phyloP scores from a whole-genome alignment of 2,797 vertebrate species.

The Poliocrania exsul region DNA sequence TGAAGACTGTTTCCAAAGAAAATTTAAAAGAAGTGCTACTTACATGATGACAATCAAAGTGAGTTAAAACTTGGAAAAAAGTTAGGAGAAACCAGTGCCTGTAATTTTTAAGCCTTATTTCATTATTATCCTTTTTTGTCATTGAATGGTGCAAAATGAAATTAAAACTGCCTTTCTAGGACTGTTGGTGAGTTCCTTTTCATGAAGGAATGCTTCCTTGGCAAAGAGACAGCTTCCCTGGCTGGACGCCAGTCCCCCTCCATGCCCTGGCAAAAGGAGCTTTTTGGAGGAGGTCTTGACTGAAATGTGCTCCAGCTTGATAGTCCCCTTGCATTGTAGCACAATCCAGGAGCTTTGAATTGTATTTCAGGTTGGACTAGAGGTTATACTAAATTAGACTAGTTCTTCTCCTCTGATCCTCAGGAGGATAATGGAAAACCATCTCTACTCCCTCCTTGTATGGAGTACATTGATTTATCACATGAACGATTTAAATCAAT shows the following conservation, averaged over 20 bases:
- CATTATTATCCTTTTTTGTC: neutral
- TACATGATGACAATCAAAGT: neutral
- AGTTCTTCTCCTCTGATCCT: neutral
- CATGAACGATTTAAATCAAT: neutral
- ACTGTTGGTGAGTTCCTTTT: neutral
- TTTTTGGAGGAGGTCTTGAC: neutral
- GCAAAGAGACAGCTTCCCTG: neutral
- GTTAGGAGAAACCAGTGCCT: neutral
- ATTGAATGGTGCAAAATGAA: neutral
- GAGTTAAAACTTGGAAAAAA: neutral
- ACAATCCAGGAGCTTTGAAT: neutral
- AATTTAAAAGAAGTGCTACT: neutral
- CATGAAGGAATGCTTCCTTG: conserved; percentile 5
- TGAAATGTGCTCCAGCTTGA: neutral
- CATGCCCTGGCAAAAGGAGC: neutral
- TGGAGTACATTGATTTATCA: neutral
- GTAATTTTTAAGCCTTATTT: neutral
- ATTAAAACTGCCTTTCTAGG: conserved; percentile 3
- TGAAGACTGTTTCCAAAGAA: neutral
- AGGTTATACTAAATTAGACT: neutral
- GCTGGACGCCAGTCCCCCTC: neutral
- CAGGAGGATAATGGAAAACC: neutral
- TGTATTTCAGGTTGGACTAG: neutral
- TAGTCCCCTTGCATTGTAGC: neutral
- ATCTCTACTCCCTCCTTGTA: neutral